Evolutionary conservation across 2,797 vertebrate genomes (phyloP), one percentile per base, ranked within the genome.

Genomic region (Alcedo atthis): DNA sequence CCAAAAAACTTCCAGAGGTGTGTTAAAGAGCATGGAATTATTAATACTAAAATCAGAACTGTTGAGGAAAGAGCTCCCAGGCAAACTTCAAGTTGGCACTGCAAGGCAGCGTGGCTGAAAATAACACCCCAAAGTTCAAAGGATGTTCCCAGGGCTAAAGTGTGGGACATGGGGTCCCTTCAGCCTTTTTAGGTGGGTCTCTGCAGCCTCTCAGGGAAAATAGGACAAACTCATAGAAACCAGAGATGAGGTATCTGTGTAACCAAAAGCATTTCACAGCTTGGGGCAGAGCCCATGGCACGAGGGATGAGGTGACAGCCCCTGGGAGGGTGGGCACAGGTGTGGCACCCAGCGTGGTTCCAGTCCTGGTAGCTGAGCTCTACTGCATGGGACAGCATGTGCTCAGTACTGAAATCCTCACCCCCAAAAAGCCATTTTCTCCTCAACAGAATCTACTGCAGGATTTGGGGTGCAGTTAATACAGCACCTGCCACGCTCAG

Each of bases 371-470:
- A 22, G 62, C 0, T 13, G 53, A 42, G 35, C 54, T 16, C 37
- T 9, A 4, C 12, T 0, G 0, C 1, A 3, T 6, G 30, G 32
- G 43, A 5, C 7, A 12, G 26, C 0, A 0, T 1, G 15, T 14
- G 24, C 19, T 66, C 8, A 2, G 57, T 16, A 37, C 43, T 2
- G 4, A 24, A 24, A 32, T 19, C 57, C 49, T 74, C n/a, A 2
- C 32, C 49, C 53, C n/a, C 49, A 37, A 24, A 78, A 42, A 7
- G 0, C 2, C 17, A 2, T 81, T 40, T 68, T 16, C n/a, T 54
- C 37, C 77, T 55, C 80, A 10, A 6, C 22, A 21, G n/a, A 32
- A 5, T 0, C 13, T 24, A 15, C 40, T 8, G 33, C 45, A 57
- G 82, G 26, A 8, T 58, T 62, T 28, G 77, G 85, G 94, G 62